Conservation (phyloP, 1,140 invertebrate genomes). For the Pogonomyrmex californicus region DNA sequence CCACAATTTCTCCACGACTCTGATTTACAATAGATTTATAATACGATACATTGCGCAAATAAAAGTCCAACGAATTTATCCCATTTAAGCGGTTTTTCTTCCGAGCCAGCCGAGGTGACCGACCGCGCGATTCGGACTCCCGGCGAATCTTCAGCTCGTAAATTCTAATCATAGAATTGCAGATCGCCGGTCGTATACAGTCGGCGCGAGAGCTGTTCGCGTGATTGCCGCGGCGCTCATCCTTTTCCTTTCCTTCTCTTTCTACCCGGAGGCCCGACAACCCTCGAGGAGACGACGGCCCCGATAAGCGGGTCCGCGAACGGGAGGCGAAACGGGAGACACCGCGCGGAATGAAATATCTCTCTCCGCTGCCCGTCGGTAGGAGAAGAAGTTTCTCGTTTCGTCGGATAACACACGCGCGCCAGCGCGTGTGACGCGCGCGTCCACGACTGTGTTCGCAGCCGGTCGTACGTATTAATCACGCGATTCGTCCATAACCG, state of each 20-base stretch:
- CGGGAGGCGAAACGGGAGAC: constrained; percentile 69
- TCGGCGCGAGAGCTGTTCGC: constrained; percentile 39
- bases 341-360: constrained; percentile 81
- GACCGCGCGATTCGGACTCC: constrained; percentile 43
- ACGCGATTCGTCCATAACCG: constrained; percentile 83
- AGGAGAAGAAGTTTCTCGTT: constrained; percentile 73
- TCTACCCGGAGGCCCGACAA: constrained; percentile 67
- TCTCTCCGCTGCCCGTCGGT: constrained; percentile 73
- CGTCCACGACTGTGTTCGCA: constrained; percentile 55
- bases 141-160: constrained; percentile 54
- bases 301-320: constrained; percentile 75
- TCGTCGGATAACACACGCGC: constrained; percentile 57
- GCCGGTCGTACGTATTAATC: constrained; percentile 81
- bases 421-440: constrained; percentile 47
- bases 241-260: neutral
- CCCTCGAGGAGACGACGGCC: constrained; percentile 55
- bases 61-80: constrained; percentile 39
- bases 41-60: neutral
- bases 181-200: constrained; percentile 41
- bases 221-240: constrained; percentile 46
- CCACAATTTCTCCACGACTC: neutral
- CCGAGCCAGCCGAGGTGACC: constrained; percentile 14
- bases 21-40: neutral
- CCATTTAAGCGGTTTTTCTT: neutral
- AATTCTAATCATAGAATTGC: constrained; percentile 64